These are phyloP conservation scores for Eupsilia transversa DNA, from an alignment of 2,888 invertebrate species.

Conservation along the genomic window DNA sequence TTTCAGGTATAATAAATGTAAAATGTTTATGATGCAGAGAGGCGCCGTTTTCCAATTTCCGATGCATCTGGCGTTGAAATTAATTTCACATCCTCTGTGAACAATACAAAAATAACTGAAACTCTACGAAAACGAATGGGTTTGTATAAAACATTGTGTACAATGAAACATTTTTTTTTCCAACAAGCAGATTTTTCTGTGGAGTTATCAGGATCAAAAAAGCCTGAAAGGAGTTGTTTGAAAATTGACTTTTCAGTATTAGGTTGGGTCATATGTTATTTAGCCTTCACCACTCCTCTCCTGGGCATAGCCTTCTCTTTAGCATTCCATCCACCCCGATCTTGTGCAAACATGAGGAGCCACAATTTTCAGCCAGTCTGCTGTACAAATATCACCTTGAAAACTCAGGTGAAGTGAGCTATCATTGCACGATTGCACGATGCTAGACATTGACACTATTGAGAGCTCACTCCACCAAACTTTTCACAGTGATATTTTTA, in stretches of 20 bases:
- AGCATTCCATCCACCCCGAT: background rate
- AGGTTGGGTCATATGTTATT: background rate
- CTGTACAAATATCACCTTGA: background rate
- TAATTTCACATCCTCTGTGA: constrained; percentile 30
- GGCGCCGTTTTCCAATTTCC: constrained; percentile 41
- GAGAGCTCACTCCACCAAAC: background rate
- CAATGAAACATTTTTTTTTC: background rate
- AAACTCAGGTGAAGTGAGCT: background rate
- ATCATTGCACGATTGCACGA: no score
- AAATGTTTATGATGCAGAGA: constrained; percentile 15
- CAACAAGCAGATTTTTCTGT: no score
- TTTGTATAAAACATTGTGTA: background rate
- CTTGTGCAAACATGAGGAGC: background rate
- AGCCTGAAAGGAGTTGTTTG: background rate
- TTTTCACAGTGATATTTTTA: background rate
- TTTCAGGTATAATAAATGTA: background rate
- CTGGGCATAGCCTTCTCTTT: background rate
- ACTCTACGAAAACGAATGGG: background rate
- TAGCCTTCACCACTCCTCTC: background rate
- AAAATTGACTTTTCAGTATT: background rate
- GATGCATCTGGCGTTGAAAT: constrained; percentile 42
- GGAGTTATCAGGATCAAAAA: background rate
- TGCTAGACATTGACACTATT: background rate
- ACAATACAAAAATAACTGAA: constrained; percentile 28
- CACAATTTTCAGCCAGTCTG: background rate